These are phyloP conservation scores for Sebastes matsubarae DNA, from an alignment of 2,797 vertebrate species.

Conservation along the genomic window DNA sequence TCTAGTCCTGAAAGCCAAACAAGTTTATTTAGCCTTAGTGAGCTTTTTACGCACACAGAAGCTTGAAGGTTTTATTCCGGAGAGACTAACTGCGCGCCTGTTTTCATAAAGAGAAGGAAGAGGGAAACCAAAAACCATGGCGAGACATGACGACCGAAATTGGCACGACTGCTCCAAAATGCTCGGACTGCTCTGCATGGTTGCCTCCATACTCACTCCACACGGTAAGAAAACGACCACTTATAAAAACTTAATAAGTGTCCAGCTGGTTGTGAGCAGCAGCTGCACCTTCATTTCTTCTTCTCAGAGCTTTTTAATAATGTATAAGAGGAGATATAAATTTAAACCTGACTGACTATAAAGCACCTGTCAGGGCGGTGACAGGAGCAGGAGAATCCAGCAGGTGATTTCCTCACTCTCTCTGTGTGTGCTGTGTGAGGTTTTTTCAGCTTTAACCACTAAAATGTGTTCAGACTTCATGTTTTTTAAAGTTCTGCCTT, in stretches of 20 bases:
- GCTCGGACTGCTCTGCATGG: conserved; percentile 61
- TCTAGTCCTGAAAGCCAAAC: conserved; percentile 23
- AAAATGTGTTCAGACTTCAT: neutral
- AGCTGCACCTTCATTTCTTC: neutral
- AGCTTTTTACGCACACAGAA: conserved; percentile 17
- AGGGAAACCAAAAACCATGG: conserved; percentile 63
- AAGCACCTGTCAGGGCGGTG: conserved; percentile 47
- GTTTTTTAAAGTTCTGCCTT: accelerated
- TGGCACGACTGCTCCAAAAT: conserved; percentile 48
- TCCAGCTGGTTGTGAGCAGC: neutral
- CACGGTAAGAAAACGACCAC: conserved; percentile 72
- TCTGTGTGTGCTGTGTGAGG: neutral
- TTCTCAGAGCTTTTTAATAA: neutral
- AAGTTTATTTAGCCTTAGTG: conserved; percentile 53
- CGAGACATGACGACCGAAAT: conserved; percentile 66
- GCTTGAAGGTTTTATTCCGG: conserved; percentile 16
- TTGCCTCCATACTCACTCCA: conserved; percentile 45
- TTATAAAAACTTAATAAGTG: neutral
- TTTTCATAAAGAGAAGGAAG: neutral
- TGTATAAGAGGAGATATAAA: neutral
- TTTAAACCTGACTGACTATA: neutral
- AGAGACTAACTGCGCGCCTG: conserved; percentile 16
- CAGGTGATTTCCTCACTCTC: conserved; percentile 42
- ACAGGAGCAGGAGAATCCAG: neutral
- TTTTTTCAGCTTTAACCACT: neutral